A percentile compares a stretch with the other conserved stretches of the same genome.
These are phyloP conservation scores for Lepus europaeus DNA, from an alignment of 2,113 vertebrate genomes.

Conservation along the genomic window DNA sequence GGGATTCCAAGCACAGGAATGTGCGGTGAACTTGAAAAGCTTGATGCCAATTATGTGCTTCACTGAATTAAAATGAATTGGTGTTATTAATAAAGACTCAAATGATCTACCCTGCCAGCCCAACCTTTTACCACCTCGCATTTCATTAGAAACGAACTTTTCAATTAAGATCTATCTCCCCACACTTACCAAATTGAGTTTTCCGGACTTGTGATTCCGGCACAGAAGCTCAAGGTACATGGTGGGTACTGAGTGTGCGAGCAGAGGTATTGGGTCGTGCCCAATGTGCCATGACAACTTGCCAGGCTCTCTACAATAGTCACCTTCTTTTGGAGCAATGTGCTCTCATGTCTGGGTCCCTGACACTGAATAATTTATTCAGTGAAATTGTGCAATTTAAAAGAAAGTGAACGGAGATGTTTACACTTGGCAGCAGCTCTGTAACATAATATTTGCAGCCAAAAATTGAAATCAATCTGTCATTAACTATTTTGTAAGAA, in stretches of 20 bases:
- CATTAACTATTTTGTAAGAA: slow-evolving; percentile 76
- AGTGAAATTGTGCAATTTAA: slow-evolving; percentile 73
- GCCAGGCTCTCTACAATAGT: slow-evolving; percentile 72
- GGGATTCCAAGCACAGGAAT: slow-evolving; percentile 83
- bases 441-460: slow-evolving; percentile 79
- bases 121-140: slow-evolving; percentile 86
- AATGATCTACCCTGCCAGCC: slow-evolving; percentile 85
- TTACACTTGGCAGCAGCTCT: slow-evolving; percentile 73
- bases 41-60: slow-evolving; percentile 90
- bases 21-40: slow-evolving; percentile 86
- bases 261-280: not conserved
- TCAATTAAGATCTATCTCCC: slow-evolving; percentile 86
- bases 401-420: slow-evolving; percentile 80
- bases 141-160: slow-evolving; percentile 87
- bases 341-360: slow-evolving; percentile 71
- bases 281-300: slow-evolving; percentile 73
- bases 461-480: slow-evolving; percentile 77
- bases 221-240: slow-evolving; percentile 70
- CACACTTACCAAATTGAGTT: slow-evolving; percentile 85
- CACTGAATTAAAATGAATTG: slow-evolving; percentile 90
- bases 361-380: slow-evolving; percentile 84
- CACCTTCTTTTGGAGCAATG: slow-evolving; percentile 72
- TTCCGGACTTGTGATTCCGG: slow-evolving; percentile 79
- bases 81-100: slow-evolving; percentile 89
- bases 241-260: not conserved